Conservation (phyloP, 2,113 vertebrate species). For the Bucco capensis region DNA sequence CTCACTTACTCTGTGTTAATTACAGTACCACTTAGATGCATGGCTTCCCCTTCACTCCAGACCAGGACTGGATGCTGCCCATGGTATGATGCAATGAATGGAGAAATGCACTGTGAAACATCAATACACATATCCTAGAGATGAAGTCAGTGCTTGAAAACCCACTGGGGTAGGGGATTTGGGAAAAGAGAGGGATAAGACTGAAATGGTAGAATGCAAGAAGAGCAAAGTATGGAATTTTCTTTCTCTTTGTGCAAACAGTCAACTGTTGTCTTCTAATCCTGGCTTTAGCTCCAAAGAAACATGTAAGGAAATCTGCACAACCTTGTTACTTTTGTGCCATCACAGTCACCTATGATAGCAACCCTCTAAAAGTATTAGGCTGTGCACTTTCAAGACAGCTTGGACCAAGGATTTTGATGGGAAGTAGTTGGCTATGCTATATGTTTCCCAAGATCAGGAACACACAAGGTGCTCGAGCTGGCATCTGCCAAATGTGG, state of each 20-base stretch:
- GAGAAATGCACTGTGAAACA: neutral
- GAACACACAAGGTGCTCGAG: neutral
- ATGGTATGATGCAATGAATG: neutral
- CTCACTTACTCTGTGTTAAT: neutral
- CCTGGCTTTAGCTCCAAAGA: neutral
- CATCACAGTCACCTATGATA: neutral
- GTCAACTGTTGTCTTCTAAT: neutral
- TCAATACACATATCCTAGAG: rapidly evolving
- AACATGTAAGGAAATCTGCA: neutral
- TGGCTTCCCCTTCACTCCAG: neutral
- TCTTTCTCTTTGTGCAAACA: neutral
- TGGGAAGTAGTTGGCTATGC: neutral
- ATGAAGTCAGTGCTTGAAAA: neutral
- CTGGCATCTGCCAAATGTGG: neutral
- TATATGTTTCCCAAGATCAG: neutral
- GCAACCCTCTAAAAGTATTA: neutral
- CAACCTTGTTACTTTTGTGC: neutral
- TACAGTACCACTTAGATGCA: neutral
- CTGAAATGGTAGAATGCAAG: neutral
- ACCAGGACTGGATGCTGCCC: neutral
- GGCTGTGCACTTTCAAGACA: neutral
- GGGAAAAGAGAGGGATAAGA: neutral
- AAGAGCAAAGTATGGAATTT: neutral
- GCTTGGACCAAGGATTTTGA: neutral
- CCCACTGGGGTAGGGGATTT: neutral